Conservation (phyloP, 2,113 vertebrate species). For the Anoura caudifer region DNA sequence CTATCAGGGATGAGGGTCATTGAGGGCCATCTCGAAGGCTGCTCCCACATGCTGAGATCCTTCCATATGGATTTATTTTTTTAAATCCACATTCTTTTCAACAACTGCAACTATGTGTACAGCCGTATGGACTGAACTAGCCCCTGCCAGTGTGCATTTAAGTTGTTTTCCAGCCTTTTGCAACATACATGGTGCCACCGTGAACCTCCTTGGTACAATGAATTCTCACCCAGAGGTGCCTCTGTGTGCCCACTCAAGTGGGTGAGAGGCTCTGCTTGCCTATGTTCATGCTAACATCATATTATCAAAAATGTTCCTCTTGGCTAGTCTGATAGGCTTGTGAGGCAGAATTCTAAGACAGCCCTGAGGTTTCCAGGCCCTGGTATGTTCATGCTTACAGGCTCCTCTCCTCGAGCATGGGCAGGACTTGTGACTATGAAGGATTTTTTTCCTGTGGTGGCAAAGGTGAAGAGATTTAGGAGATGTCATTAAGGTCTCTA, state of each 20-base stretch:
- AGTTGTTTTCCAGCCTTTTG: background rate
- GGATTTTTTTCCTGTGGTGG: background rate
- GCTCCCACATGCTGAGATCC: background rate
- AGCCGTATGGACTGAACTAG: background rate
- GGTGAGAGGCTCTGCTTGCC: background rate
- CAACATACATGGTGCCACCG: background rate
- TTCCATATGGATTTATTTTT: background rate
- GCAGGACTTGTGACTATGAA: background rate
- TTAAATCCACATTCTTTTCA: background rate
- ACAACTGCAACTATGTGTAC: background rate
- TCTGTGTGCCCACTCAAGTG: no score
- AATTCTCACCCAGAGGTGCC: background rate
- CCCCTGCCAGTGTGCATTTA: background rate
- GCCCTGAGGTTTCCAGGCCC: background rate
- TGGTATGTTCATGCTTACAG: background rate
- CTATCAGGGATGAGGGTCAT: background rate
- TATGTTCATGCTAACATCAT: background rate
- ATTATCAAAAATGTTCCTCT: background rate
- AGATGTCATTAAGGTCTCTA: background rate
- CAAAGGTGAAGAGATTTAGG: background rate
- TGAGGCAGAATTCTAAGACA: background rate
- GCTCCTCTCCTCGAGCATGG: background rate
- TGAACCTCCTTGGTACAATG: background rate
- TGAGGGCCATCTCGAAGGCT: background rate
- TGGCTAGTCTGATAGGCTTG: background rate